Conservation (phyloP, 1,140 invertebrate species). For the Plectrocnemia conspersa region DNA sequence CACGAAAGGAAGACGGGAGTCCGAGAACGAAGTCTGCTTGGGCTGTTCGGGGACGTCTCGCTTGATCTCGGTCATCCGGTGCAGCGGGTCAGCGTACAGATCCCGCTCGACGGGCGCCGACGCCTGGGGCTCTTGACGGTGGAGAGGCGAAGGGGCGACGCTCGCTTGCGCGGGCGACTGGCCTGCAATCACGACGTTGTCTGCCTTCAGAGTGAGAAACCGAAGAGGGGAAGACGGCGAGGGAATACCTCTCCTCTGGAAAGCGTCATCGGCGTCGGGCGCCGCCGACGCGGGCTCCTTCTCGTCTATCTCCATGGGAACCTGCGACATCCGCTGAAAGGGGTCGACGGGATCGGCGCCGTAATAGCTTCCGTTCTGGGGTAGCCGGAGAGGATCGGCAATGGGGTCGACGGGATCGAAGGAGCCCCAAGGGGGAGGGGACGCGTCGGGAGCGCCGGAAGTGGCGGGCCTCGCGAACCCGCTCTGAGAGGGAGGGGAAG, state of each 20-base stretch:
- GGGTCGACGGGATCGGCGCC: slow-evolving; percentile 43
- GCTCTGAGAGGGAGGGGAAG: slow-evolving; percentile 48
- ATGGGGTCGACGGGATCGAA: slow-evolving; percentile 47
- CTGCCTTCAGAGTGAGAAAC: slow-evolving; percentile 9
- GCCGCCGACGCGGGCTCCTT: slow-evolving; percentile 11
- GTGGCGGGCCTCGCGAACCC: slow-evolving; percentile 46
- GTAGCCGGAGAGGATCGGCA: slow-evolving; percentile 48
- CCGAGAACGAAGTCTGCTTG: slow-evolving; percentile 43
- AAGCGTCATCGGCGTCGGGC: slow-evolving; percentile 30
- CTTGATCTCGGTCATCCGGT: slow-evolving; percentile 40
- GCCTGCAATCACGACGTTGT: slow-evolving; percentile 37
- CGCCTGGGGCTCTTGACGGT: slow-evolving; percentile 47
- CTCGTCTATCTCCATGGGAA: slow-evolving; percentile 35
- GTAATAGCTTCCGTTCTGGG: slow-evolving; percentile 53
- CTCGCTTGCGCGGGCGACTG: slow-evolving; percentile 56
- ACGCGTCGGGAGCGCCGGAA: slow-evolving; percentile 54
- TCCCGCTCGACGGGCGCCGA: slow-evolving; percentile 52
- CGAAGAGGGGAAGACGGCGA: not conserved
- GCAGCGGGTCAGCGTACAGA: slow-evolving; percentile 42
- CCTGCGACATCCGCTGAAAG: slow-evolving; percentile 37
- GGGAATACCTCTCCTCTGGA: slow-evolving; percentile 23
- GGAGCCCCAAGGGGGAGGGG: slow-evolving; percentile 53
- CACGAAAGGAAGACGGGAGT: slow-evolving; percentile 40
- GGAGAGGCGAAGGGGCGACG: slow-evolving; percentile 51
- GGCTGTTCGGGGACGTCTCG: slow-evolving; percentile 28